Evolutionary conservation across 37 sponge, comb jelly and placozoan genomes (phyloP), one percentile per base, ranked within the genome.

Genomic region (Ianthella basta): DNA sequence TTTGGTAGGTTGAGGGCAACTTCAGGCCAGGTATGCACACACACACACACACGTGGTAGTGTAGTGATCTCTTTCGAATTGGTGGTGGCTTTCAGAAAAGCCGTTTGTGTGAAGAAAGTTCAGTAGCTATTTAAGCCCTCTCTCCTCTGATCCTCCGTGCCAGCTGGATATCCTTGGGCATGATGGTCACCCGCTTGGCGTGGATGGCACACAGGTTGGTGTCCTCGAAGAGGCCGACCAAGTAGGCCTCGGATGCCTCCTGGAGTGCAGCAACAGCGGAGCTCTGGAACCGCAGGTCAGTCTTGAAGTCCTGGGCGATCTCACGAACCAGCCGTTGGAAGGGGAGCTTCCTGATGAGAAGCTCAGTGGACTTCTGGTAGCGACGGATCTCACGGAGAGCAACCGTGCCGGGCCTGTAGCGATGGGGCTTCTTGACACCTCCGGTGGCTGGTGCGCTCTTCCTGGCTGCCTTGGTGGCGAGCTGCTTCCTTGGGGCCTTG

Each of bases 101-200:
- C 81, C 81, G 79, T 81, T 65, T 75, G 5, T n/a, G n/a, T 39
- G 19, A 24, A 54, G 41, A 19, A 60, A 41, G 4, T 65, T 33
- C 66, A 57, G 66, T 18, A 72, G 69, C 5, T 12, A 56, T 38
- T 88, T 96, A 96, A 33, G 97, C 97, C 66, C 97, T 91, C 84
- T 96, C 97, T 12, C 98, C 98, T 70, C 98, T 91, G 89, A 97
- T 95, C 36, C 98, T 88, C 68, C 96, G 86, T 80, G 98, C 98
- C 68, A 97, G 88, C 74, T 97, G 98, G 92, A 97, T 97, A 88
- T 97, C 98, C 90, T 95, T 95, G 80, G 98, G 98, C 98, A 97
- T 97, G 86, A 97, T 97, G 89, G 98, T 97, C 30, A 97, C 98
- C 10, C 98, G 59, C 90, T 97, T 97, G 75, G 98, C 98, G 77